These are phyloP conservation scores for Euplagia quadripunctaria DNA, from an alignment of 2,888 invertebrate genomes.

Conservation along the genomic window DNA sequence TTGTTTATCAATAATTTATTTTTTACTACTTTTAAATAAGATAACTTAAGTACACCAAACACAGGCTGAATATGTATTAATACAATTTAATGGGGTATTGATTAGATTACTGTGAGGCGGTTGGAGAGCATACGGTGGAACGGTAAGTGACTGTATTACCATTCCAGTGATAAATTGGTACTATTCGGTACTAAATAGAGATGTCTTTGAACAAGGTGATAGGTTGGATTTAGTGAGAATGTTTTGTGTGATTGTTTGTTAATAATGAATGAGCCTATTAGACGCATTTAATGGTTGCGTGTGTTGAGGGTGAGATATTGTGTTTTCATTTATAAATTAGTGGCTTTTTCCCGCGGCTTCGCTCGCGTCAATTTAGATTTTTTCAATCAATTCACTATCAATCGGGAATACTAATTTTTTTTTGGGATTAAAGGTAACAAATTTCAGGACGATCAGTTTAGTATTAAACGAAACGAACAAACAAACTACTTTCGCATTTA, in stretches of 20 bases:
- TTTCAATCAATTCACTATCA: too few species aligned
- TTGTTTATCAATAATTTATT: slow-evolving; percentile 34
- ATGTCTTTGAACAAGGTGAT: slow-evolving; percentile 6
- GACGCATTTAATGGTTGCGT: slow-evolving; percentile 13
- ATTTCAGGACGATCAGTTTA: too few species aligned
- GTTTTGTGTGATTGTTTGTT: slow-evolving; percentile 6
- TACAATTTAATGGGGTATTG: slow-evolving; percentile 46
- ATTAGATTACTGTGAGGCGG: slow-evolving; percentile 29
- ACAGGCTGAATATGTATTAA: slow-evolving; percentile 44
- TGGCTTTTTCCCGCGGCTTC: too few species aligned
- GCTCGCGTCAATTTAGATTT: too few species aligned
- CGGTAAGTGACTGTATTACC: slow-evolving; percentile 13
- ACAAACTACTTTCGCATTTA: too few species aligned
- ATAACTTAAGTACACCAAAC: slow-evolving; percentile 36
- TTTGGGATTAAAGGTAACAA: too few species aligned
- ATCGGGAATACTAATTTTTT: too few species aligned
- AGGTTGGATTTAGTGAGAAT: slow-evolving; percentile 6
- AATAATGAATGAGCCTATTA: slow-evolving; percentile 6
- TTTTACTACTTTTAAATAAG: slow-evolving; percentile 36
- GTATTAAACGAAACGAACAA: too few species aligned
- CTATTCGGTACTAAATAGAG: slow-evolving; percentile 24
- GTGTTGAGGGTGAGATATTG: background rate
- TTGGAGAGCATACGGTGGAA: background rate
- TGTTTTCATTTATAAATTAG: background rate
- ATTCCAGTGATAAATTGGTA: slow-evolving; percentile 23